Percentiles rank a stretch among this genome's conserved stretches.
phyloP scores from a whole-genome alignment of 2,797 vertebrate species.

The Sebastes taczanowskii region DNA sequence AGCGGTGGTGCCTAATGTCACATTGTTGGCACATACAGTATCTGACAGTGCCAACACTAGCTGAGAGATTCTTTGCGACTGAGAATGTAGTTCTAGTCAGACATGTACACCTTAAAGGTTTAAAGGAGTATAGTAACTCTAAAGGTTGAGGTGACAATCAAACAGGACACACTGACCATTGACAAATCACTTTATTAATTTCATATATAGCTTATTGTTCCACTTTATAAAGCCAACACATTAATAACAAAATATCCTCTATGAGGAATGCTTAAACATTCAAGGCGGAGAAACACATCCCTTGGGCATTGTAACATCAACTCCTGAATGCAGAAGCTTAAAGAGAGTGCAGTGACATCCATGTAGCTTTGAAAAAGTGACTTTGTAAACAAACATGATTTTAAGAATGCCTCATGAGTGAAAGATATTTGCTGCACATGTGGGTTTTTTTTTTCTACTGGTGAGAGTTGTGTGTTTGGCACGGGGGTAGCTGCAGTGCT shows the following conservation, averaged over 20 bases:
- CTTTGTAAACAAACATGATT: slow-evolving; percentile 74
- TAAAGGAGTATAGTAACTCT: not conserved
- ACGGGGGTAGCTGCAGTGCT: slow-evolving; percentile 42
- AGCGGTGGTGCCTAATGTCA: slow-evolving; percentile 8
- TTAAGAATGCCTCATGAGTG: slow-evolving; percentile 48
- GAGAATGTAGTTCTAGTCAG: not conserved
- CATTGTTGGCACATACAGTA: not conserved
- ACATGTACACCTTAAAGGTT: not conserved
- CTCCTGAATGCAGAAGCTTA: slow-evolving; percentile 66
- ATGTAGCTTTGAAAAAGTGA: slow-evolving; percentile 61
- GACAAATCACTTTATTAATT: slow-evolving; percentile 75
- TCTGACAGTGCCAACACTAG: not conserved
- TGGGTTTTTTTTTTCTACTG: slow-evolving; percentile 29
- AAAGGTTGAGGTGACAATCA: slow-evolving; percentile 1
- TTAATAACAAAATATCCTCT: slow-evolving; percentile 35
- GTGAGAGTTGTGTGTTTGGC: slow-evolving; percentile 41
- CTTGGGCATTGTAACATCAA: slow-evolving; percentile 26
- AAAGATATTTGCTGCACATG: slow-evolving; percentile 40
- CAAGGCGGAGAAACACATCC: slow-evolving; percentile 40
- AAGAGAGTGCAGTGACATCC: slow-evolving; percentile 55
- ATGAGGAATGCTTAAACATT: slow-evolving; percentile 54
- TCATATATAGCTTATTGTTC: slow-evolving; percentile 81
- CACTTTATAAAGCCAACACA: slow-evolving; percentile 51
- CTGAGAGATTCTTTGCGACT: not conserved
- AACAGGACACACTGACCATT: slow-evolving; percentile 13